Evolutionary conservation across 2,888 invertebrate species (phyloP).

Genomic region (Caenorhabditis doughertyi): DNA sequence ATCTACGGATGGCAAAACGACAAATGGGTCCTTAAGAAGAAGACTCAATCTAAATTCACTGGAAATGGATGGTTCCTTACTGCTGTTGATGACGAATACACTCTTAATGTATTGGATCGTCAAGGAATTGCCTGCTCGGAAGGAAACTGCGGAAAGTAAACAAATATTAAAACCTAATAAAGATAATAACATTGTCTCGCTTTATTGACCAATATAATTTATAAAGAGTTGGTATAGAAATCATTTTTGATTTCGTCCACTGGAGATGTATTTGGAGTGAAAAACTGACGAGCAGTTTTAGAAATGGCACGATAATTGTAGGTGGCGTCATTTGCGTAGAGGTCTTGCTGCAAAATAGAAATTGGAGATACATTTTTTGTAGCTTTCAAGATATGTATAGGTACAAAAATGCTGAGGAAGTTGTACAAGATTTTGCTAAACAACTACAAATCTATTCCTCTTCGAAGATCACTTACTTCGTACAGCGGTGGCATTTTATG

Average conservation of each 20-base stretch:
- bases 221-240: constrained; percentile 43
- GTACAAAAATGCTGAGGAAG: neutral
- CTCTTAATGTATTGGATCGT: constrained; percentile 63
- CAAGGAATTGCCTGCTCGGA: constrained; percentile 70
- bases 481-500: neutral
- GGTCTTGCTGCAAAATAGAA: constrained; percentile 21
- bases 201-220: constrained; percentile 29
- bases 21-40: constrained; percentile 69
- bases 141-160: constrained; percentile 71
- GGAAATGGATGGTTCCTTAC: constrained; percentile 70
- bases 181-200: constrained; percentile 35
- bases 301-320: constrained; percentile 31
- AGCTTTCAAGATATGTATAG: neutral
- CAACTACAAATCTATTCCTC: neutral
- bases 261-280: constrained; percentile 49
- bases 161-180: constrained; percentile 20
- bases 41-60: constrained; percentile 66
- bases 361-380: neutral
- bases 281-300: constrained; percentile 47
- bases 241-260: constrained; percentile 12
- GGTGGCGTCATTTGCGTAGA: constrained; percentile 20
- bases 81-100: constrained; percentile 57
- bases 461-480: constrained; percentile 5
- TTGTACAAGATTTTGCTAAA: neutral
- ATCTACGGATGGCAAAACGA: constrained; percentile 63